phyloP scores from a whole-genome alignment of 1,140 invertebrate species.

The Onthophagus taurus region DNA sequence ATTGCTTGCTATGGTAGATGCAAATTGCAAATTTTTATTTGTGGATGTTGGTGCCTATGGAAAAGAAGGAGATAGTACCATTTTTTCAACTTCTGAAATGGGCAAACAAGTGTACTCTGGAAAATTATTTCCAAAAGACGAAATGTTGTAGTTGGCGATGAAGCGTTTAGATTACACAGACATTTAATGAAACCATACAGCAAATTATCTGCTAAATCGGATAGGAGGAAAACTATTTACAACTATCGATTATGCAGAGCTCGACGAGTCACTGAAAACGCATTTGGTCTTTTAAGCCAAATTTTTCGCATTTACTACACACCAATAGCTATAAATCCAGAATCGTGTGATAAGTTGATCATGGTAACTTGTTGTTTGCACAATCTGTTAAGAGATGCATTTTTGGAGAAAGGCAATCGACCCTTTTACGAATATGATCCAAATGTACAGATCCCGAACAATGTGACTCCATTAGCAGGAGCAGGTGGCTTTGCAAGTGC shows the following conservation, averaged over 20 bases:
- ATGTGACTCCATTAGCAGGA: too few species aligned
- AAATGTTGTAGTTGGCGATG: constrained; percentile 26
- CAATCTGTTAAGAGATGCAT: too few species aligned
- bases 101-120: constrained; percentile 4
- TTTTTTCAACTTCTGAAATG: constrained; percentile 20
- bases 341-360: constrained; percentile 8
- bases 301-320: constrained; percentile 30
- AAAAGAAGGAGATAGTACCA: constrained; percentile 33
- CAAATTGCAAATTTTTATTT: constrained; percentile 38
- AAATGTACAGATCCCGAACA: too few species aligned
- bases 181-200: constrained; percentile 27
- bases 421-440: too few species aligned
- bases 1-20: constrained; percentile 41
- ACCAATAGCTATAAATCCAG: constrained; percentile 28
- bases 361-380: constrained; percentile 4
- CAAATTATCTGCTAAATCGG: neutral
- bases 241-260: constrained; percentile 40
- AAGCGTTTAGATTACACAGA: constrained; percentile 26
- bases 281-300: constrained; percentile 36
- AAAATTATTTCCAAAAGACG: constrained; percentile 7
- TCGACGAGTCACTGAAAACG: constrained; percentile 34
- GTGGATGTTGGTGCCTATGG: constrained; percentile 41
- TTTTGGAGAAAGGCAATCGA: too few species aligned
- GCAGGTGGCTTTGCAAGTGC: too few species aligned
- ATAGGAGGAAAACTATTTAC: constrained; percentile 34